phyloP scores from a whole-genome alignment of 2,113 vertebrate species.

The Eptesicus fuscus region DNA sequence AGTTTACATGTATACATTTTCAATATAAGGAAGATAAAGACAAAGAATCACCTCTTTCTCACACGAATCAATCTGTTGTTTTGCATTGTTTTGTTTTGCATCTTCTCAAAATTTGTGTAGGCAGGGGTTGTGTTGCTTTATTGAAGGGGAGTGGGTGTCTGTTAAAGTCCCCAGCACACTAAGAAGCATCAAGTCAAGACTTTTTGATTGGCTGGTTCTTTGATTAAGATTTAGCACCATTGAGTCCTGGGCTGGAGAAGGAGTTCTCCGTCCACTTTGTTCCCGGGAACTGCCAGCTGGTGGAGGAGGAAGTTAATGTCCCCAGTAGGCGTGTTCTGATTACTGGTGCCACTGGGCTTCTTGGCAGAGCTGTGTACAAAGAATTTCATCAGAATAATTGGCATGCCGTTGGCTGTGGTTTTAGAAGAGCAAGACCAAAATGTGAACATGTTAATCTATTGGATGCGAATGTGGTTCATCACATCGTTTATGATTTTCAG shows the following conservation, averaged over 20 bases:
- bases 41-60: not conserved
- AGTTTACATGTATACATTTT: not conserved
- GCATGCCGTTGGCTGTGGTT: slow-evolving; percentile 89
- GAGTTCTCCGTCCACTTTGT: slow-evolving; percentile 87
- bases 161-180: not conserved
- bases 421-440: slow-evolving; percentile 88
- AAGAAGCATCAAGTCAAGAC: not conserved
- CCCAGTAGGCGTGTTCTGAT: slow-evolving; percentile 86
- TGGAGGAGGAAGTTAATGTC: slow-evolving; percentile 87
- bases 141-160: not conserved
- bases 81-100: not conserved
- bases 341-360: slow-evolving; percentile 94
- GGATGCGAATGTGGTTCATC: slow-evolving; percentile 87
- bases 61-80: not conserved
- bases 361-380: slow-evolving; percentile 92
- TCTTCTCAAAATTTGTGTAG: not conserved
- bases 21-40: not conserved
- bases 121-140: not conserved
- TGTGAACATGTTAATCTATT: slow-evolving; percentile 92
- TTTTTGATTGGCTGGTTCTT: not conserved
- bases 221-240: not conserved
- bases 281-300: slow-evolving; percentile 87
- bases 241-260: slow-evolving; percentile 51
- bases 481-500: slow-evolving; percentile 89
- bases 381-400: slow-evolving; percentile 91